Conservation (phyloP, 2,888 invertebrate genomes). For the Allygus modestus region DNA sequence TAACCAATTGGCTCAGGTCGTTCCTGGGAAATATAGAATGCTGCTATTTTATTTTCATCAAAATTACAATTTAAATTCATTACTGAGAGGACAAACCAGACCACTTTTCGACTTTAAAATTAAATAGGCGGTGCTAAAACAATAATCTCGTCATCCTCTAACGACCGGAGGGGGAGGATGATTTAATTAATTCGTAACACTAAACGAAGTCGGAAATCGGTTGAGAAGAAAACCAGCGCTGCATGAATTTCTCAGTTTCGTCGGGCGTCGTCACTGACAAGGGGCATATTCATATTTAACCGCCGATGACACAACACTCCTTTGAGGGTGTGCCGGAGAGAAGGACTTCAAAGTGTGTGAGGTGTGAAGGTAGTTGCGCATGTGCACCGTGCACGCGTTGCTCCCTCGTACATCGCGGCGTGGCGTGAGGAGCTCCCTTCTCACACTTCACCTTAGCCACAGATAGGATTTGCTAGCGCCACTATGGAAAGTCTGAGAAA, state of each 20-base stretch:
- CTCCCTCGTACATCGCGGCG: neutral
- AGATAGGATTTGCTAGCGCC: too few species aligned
- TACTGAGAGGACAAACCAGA: neutral
- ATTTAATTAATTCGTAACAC: conserved; percentile 42
- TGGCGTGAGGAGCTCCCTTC: neutral
- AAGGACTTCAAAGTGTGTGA: conserved; percentile 31
- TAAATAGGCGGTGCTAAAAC: conserved; percentile 1
- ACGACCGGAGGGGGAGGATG: conserved; percentile 14
- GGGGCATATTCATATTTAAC: conserved; percentile 44
- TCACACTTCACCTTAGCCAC: too few species aligned
- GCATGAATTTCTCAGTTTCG: conserved; percentile 34
- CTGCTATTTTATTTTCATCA: too few species aligned
- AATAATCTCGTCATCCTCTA: conserved; percentile 16
- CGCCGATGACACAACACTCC: conserved; percentile 26
- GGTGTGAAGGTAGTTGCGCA: conserved; percentile 33
- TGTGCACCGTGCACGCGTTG: neutral
- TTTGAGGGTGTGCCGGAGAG: conserved; percentile 28
- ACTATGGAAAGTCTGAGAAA: too few species aligned
- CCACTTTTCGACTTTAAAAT: neutral
- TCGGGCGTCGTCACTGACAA: conserved; percentile 33
- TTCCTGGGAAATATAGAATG: too few species aligned
- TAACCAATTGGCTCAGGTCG: too few species aligned
- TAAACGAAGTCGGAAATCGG: conserved; percentile 22
- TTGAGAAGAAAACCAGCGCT: conserved; percentile 31
- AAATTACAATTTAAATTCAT: too few species aligned